Evolutionary conservation across 2,797 vertebrate genomes (phyloP), one percentile per base, ranked within the genome.

Genomic region (Platyrinchus mystaceus): DNA sequence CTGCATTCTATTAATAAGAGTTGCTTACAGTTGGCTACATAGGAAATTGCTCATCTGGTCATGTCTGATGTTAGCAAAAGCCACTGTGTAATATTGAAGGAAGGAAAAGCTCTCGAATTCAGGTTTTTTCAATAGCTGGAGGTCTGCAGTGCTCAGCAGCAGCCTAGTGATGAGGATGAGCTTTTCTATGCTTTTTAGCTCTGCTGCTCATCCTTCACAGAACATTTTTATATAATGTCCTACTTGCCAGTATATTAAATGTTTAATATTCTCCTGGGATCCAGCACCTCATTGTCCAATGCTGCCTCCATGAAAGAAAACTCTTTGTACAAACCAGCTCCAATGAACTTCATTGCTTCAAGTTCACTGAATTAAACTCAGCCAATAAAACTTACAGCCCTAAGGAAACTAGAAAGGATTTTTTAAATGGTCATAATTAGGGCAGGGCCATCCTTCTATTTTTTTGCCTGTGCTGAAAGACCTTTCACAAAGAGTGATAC

Each of bases 211-310:
- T 95, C 76, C 69, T 87, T 82, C 84, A 74, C 23, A 4, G 62
- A 85, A 58, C 27, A 18, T 81, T 92, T 94, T 87, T 82, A 64
- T 94, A 44, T 62, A 78, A 55, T 39, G 49, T 89, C 76, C 68
- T 23, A 69, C 50, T 85, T 81, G 39, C 37, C 53, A 81, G 78
- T 87, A 44, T 92, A 76, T 94, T 92, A 89, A 95, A 82, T 12
- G 21, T 95, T 96, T 86, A 88, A 91, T 93, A 89, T 92, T 85
- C 95, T 84, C 63, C 63, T 87, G 89, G 69, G 77, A 91, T 84
- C 78, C 28, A 43, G 80, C 77, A 82, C 73, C 14, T 12, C 56
- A 8, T 75, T 87, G 71, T 75, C 49, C 84, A 74, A 69, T 70
- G 60, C 58, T 78, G 41, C 68, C 52, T 85, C 44, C 15, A 7